Evolutionary conservation across 2,797 vertebrate species (phyloP).

Genomic region (Holocentrus rufus): DNA sequence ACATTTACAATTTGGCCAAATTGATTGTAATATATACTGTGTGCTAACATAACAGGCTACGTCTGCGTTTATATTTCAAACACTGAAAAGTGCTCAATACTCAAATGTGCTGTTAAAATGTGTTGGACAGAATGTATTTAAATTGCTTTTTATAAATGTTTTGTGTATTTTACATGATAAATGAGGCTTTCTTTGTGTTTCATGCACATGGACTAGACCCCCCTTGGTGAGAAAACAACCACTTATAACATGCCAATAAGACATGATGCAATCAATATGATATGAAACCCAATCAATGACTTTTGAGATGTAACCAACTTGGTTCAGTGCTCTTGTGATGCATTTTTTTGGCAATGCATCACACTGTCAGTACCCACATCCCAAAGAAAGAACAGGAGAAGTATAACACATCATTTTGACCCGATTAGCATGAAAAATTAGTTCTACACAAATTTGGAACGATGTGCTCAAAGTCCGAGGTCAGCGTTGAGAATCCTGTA

Average conservation of each 20-base stretch:
- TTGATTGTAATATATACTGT: too few relatives aligned
- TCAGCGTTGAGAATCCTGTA: too few relatives aligned
- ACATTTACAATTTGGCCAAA: too few relatives aligned
- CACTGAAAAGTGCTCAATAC: neutral
- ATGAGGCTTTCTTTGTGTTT: neutral
- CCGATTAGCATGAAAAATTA: too few relatives aligned
- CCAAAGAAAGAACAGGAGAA: neutral
- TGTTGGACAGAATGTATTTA: too few relatives aligned
- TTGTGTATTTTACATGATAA: neutral
- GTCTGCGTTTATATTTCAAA: too few relatives aligned
- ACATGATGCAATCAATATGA: constrained; percentile 12
- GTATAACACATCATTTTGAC: too few relatives aligned
- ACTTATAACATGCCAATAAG: constrained; percentile 9
- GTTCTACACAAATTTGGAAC: too few relatives aligned
- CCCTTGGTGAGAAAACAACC: constrained; percentile 8
- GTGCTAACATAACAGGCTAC: too few relatives aligned
- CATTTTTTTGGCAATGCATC: too few relatives aligned
- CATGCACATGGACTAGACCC: neutral
- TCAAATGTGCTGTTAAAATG: neutral
- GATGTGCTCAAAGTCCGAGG: too few relatives aligned
- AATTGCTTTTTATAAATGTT: too few relatives aligned
- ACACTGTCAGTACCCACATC: neutral
- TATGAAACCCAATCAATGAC: neutral
- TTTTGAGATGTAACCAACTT: neutral
- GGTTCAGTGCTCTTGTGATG: neutral